Evolutionary conservation across 2,113 vertebrate species (phyloP), one percentile per base, ranked within the genome.

Genomic region (Actenoides hombroni): DNA sequence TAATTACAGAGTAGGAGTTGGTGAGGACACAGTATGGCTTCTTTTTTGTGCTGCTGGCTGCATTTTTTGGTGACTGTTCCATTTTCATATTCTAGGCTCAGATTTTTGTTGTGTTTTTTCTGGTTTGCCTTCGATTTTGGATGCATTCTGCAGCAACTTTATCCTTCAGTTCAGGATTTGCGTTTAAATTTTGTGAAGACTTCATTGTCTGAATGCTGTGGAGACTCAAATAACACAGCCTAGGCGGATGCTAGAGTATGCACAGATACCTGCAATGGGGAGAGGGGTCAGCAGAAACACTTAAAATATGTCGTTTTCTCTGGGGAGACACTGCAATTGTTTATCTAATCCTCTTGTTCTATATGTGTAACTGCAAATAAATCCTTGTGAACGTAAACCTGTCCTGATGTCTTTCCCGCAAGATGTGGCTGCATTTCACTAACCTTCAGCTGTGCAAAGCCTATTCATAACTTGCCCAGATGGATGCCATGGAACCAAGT

Each of bases 1-100:
- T 96, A 97, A 96, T 97, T 88, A 91, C 39, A 97, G 95, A 88
- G 92, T 12, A 81, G 60, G 81, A 85, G 61, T 3, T 5, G 83
- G 56, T 51, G 61, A 94, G 87, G 94, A 85, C 94, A 74, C 59
- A 29, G 71, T 33, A 26, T 44, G 90, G 83, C 57, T 91, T 51
- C 87, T 19, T 83, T 51, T 95, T 92, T 94, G 40, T 91, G 95
- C 95, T 95, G 83, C 68, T 85, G 71, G 73, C 86, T 83, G 96
- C 92, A 86, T 49, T 92, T 97, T 95, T 90, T 60, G 78, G 86
- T 76, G 73, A 86, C 46, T 82, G 65, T 67, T 81, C 14, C 53
- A 5, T 73, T 42, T 54, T 56, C 46, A 64, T 2, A 60, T 2
- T 64, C 75, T 1, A 76, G 70, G 63, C 88, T 93, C 19, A 6